Evolutionary conservation across 2,888 invertebrate genomes (phyloP), one percentile per base, ranked within the genome.

Genomic region (Morinoia aosen): DNA sequence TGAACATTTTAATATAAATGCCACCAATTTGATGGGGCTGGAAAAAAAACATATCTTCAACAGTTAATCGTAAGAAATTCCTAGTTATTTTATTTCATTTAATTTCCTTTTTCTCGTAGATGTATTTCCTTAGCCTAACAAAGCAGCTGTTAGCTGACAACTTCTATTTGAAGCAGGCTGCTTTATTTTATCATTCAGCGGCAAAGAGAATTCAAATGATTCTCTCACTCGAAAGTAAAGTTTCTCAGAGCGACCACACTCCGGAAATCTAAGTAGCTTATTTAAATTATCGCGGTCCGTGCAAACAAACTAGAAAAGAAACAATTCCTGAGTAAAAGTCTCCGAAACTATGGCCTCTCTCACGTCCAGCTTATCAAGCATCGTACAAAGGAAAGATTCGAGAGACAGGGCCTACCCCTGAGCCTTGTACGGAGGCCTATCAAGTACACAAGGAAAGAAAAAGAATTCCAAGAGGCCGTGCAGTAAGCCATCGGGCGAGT

Each of bases 401-500:
- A 57, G 93, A 57, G 57, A 48, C 57, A 25, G 57, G 57, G 93
- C 25, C 19, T 8, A 33, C 16, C 93, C 33, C 48, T 57, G n/a
- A 57, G 93, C 57, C 93, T 93, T 93, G 93, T 57, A 93, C 33
- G 16, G 58, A 93, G 93, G 25, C 90, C 93, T 93, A 93, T 57
- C 93, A 93, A 93, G 58, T 93, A 93, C 93, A 57, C 93, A 57
- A 93, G 56, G 57, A 25, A 93, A 93, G 90, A 40, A 93, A 93
- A 57, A 93, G 57, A 93, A 93, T 33, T 93, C 93, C 56, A 93
- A 57, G 93, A 93, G 57, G 93, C 93, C 93, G 48, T 57, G 48
- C 57, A 93, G 93, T 93, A 93, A 93, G 93, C 93, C 93, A 93
- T 93, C 57, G 93, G 57, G 57, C 56, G n/a, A 93, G 93, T 93